Evolutionary conservation across 2,888 invertebrate genomes (phyloP).

Genomic region (Tinea semifulvella): DNA sequence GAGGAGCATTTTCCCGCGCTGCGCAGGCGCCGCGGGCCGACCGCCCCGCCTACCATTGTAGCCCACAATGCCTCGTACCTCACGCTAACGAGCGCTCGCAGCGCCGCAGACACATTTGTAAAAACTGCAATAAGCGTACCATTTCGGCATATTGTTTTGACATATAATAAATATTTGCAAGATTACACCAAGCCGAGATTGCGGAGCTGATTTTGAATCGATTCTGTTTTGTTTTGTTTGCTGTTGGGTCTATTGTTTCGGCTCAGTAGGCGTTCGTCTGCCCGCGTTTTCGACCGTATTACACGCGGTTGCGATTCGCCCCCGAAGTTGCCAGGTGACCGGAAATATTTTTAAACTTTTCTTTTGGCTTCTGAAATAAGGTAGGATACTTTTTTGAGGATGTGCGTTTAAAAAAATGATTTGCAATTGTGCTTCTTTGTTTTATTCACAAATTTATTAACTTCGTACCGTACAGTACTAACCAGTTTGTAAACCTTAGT

Average conservation of each 20-base stretch:
- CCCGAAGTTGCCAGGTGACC: constrained; percentile 28
- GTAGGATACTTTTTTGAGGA: neutral
- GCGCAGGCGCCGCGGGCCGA: constrained; percentile 34
- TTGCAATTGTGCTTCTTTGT: too few relatives aligned
- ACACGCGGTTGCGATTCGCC: constrained; percentile 56
- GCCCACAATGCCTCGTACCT: constrained; percentile 59
- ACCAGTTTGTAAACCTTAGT: too few relatives aligned
- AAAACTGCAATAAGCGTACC: constrained; percentile 62
- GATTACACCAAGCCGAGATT: constrained; percentile 54
- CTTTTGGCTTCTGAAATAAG: constrained; percentile 15
- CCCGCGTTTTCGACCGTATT: constrained; percentile 48
- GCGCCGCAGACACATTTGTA: constrained; percentile 63
- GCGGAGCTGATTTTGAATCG: constrained; percentile 47
- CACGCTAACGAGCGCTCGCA: constrained; percentile 63
- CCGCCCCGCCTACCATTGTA: constrained; percentile 55
- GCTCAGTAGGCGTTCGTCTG: constrained; percentile 30
- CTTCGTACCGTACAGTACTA: too few relatives aligned
- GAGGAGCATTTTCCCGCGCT: constrained; percentile 21
- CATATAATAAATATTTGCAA: constrained; percentile 66
- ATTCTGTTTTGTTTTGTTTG: constrained; percentile 37
- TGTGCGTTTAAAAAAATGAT: neutral
- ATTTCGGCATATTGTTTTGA: constrained; percentile 68
- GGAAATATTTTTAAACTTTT: constrained; percentile 12
- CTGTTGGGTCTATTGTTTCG: constrained; percentile 37
- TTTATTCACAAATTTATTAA: too few relatives aligned